Evolutionary conservation across 2,113 vertebrate species (phyloP).

Genomic region (Zootoca vivipara): DNA sequence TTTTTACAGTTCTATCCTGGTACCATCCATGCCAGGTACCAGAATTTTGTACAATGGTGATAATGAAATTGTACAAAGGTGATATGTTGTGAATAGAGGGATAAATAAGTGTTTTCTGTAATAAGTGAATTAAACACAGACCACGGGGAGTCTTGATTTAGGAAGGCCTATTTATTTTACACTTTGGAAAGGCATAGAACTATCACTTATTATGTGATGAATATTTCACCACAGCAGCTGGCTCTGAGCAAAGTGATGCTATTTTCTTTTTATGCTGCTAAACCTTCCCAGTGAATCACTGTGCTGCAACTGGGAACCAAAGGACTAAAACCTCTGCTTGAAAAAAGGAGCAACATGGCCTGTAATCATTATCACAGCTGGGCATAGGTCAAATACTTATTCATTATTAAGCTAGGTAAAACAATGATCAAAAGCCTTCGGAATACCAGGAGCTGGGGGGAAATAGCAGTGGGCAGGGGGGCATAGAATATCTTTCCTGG

Average conservation of each 20-base stretch:
- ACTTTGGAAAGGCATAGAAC: constrained; percentile 26
- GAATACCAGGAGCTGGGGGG: neutral
- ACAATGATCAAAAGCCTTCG: neutral
- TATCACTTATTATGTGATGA: constrained; percentile 60
- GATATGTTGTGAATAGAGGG: neutral
- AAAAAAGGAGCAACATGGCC: too few relatives aligned
- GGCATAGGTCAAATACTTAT: neutral
- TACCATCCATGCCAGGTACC: neutral
- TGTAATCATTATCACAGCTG: neutral
- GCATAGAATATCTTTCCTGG: neutral
- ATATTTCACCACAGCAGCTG: constrained; percentile 58
- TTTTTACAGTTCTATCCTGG: neutral
- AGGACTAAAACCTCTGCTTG: constrained; percentile 20
- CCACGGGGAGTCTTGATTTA: neutral
- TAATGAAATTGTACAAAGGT: neutral
- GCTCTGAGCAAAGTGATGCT: constrained; percentile 48
- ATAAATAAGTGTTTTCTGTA: constrained; percentile 5
- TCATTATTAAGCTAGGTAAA: too few relatives aligned
- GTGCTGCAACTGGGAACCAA: neutral
- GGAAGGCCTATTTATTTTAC: constrained; percentile 37
- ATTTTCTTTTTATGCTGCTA: constrained; percentile 53
- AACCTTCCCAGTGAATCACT: constrained; percentile 26
- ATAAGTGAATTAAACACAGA: constrained; percentile 9
- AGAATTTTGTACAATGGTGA: neutral
- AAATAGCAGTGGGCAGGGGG: neutral